Evolutionary conservation across 2,797 vertebrate species (phyloP).

Genomic region (Alfaro cultratus): DNA sequence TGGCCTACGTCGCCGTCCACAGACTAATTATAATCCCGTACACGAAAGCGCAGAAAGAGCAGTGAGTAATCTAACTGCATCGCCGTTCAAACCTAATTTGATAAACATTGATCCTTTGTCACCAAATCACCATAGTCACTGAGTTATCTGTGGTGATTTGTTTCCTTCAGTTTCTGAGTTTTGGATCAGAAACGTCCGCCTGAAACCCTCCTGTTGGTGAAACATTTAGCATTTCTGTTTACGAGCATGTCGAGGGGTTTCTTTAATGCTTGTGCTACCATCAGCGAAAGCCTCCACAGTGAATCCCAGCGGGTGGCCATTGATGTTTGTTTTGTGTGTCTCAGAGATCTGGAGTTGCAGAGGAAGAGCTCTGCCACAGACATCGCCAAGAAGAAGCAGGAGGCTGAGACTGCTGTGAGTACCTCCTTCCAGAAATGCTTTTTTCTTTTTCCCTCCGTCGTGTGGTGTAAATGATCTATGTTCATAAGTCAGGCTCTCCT

Average conservation of each 20-base stretch:
- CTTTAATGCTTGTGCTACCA: slow-evolving; percentile 34
- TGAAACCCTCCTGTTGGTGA: background rate
- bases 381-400: slow-evolving; percentile 93
- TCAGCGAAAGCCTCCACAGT: slow-evolving; percentile 40
- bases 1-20: slow-evolving; percentile 90
- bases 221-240: slow-evolving; percentile 23
- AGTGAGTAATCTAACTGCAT: slow-evolving; percentile 78
- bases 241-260: slow-evolving; percentile 18
- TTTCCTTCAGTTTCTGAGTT: background rate
- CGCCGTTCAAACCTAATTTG: background rate
- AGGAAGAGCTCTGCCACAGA: slow-evolving; percentile 90
- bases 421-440: slow-evolving; percentile 37
- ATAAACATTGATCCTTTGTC: background rate
- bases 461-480: slow-evolving; percentile 54
- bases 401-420: slow-evolving; percentile 96
- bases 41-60: slow-evolving; percentile 90
- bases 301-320: slow-evolving; percentile 53
- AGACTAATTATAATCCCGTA: slow-evolving; percentile 93
- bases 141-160: background rate
- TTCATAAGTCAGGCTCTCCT: slow-evolving; percentile 43
- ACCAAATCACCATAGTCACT: background rate
- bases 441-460: background rate
- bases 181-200: slow-evolving; percentile 3
- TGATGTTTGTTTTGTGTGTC: slow-evolving; percentile 51
- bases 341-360: slow-evolving; percentile 94